Conservation (phyloP, 2,113 vertebrate species). For the Pseudorasbora parva region DNA sequence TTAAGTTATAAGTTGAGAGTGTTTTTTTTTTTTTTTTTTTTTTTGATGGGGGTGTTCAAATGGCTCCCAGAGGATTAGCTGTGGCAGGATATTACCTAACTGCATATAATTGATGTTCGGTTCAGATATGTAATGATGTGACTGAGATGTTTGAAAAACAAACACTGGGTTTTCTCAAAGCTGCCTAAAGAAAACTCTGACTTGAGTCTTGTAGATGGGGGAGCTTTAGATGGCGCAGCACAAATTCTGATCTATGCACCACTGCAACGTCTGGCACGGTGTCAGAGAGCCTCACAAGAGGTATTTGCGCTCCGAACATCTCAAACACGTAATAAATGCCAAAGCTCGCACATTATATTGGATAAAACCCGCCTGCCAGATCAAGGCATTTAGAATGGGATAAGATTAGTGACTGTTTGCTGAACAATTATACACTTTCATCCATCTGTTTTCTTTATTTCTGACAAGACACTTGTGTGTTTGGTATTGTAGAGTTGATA, state of each 20-base stretch:
- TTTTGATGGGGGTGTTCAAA: neutral
- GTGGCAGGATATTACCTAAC: slow-evolving; percentile 37
- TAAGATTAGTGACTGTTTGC: slow-evolving; percentile 16
- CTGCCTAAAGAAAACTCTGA: neutral
- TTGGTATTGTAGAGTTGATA: neutral
- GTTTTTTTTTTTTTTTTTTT: too few relatives aligned
- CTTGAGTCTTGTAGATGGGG: neutral
- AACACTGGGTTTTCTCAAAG: slow-evolving; percentile 1
- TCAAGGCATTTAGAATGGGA: neutral
- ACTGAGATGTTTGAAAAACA: slow-evolving; percentile 11
- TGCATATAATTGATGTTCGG: slow-evolving; percentile 37
- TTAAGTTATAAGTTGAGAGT: neutral
- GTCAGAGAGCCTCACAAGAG: slow-evolving; percentile 23
- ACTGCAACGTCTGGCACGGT: neutral
- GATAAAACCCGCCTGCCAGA: neutral
- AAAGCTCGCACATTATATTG: neutral
- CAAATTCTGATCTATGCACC: neutral
- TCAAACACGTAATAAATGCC: slow-evolving; percentile 6
- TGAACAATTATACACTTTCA: neutral
- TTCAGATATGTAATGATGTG: slow-evolving; percentile 17
- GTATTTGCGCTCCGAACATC: slow-evolving; percentile 15
- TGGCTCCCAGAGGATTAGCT: slow-evolving; percentile 29
- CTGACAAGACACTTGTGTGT: neutral
- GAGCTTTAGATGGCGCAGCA: neutral
- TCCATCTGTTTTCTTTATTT: slow-evolving; percentile 9